A percentile compares a stretch with the other conserved stretches of the same genome.
Evolutionary conservation across 1,140 invertebrate genomes (phyloP).

Genomic region (Drosophila rhopaloa): DNA sequence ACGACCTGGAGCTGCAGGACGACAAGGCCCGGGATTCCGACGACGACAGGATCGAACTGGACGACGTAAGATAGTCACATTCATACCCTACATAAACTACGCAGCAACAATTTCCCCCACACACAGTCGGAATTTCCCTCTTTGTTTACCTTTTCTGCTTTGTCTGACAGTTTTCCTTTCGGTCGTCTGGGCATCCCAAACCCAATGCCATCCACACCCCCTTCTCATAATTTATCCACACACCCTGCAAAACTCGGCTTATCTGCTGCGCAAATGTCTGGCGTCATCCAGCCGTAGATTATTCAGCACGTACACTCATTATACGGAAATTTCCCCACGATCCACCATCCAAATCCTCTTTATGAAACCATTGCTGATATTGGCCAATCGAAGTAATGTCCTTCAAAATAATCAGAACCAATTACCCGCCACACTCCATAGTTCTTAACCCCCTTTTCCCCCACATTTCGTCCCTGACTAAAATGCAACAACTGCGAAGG

Average conservation of each 20-base stretch:
- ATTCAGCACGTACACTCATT: conserved; percentile 50
- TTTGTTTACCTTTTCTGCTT: conserved; percentile 63
- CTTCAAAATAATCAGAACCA: conserved; percentile 80
- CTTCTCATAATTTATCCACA: conserved; percentile 6
- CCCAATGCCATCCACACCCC: neutral
- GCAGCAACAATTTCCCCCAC: conserved; percentile 45
- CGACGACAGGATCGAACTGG: conserved; percentile 93
- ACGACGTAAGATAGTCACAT: conserved; percentile 87
- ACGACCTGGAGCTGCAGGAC: conserved; percentile 85
- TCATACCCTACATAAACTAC: conserved; percentile 42
- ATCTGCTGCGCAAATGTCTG: conserved; percentile 76
- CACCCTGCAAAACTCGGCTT: conserved; percentile 55
- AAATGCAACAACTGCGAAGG: conserved; percentile 28
- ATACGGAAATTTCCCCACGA: conserved; percentile 30
- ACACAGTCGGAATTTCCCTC: conserved; percentile 26
- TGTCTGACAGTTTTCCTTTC: conserved; percentile 46
- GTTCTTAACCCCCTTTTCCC: neutral
- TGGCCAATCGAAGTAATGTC: conserved; percentile 73
- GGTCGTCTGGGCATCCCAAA: conserved; percentile 30
- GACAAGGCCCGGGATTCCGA: conserved; percentile 91
- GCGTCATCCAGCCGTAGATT: conserved; percentile 33
- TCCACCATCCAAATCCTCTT: conserved; percentile 16
- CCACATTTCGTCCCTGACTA: neutral
- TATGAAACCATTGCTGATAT: conserved; percentile 41
- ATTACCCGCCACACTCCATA: conserved; percentile 52